Evolutionary conservation across 2,113 vertebrate species (phyloP), one percentile per base, ranked within the genome.

Genomic region (Bothrops jararaca): DNA sequence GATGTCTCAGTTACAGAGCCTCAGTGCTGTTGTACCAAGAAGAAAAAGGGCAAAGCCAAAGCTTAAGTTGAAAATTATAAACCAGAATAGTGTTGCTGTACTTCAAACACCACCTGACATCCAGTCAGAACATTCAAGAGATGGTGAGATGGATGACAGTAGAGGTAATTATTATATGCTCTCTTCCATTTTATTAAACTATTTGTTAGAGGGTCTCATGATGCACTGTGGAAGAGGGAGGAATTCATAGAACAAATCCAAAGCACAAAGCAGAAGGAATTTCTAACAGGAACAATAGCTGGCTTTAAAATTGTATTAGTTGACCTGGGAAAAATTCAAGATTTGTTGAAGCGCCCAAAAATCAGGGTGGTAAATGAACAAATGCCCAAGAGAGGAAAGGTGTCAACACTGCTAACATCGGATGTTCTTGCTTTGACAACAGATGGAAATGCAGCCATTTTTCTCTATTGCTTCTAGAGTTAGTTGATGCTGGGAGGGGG

Each of bases 71-170:
- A 98, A 98, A 97, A 99, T 99, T 96, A 99, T 99, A 96, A 99
- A 99, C 97, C 99, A 99, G 97, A 99, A 99, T 97, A 99, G 98
- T 24, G 99, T 99, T 95, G 98, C 99, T 0, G 99, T 99, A 80
- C 98, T 99, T 89, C 99, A 99, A 96, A 99, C 98, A 1, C 98
- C 98, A 1, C 97, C 97, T n/a, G 98, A 99, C 88, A 97, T 97
- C 53, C 98, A 98, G 48, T 97, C 98, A 20, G 99, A 99, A 85
- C 98, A 98, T 92, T 99, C 98, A 90, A 98, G 99, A 94, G 98
- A 99, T 57, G 98, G 98, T 80, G 98, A 99, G 92, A 97, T 97
- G 97, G 98, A 99, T 89, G 98, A 98, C 87, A 96, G 97, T 96
- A 97, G 98, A 98, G 99, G 99, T 99, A 97, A 96, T 87, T 10